phyloP scores from a whole-genome alignment of 1,140 invertebrate species.

The Heliconius hermathena region DNA sequence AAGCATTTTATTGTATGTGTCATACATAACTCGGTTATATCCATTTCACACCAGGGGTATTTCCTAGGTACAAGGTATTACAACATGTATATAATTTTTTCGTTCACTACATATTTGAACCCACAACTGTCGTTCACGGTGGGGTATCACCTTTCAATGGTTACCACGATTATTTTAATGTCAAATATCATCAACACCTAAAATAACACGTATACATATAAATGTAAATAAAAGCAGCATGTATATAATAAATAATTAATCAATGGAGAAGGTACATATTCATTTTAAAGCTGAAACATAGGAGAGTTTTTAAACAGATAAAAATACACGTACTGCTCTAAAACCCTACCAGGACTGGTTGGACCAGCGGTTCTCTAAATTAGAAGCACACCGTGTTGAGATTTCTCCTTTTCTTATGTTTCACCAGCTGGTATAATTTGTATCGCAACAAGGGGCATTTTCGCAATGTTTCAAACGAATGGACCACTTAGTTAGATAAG shows the following conservation, averaged over 20 bases:
- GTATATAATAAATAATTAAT: neutral
- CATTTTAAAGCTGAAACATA: neutral
- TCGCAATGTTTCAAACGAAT: slow-evolving; percentile 76
- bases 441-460: slow-evolving; percentile 69
- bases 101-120: too few relatives aligned
- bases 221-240: too few relatives aligned
- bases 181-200: too few relatives aligned
- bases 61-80: too few relatives aligned
- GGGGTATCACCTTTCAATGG: too few relatives aligned
- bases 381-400: slow-evolving; percentile 62
- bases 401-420: slow-evolving; percentile 71
- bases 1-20: too few relatives aligned
- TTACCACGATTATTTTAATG: too few relatives aligned
- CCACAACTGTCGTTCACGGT: too few relatives aligned
- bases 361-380: slow-evolving; percentile 60
- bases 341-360: slow-evolving; percentile 58
- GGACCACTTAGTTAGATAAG: slow-evolving; percentile 67
- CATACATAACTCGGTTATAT: too few relatives aligned
- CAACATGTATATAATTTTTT: too few relatives aligned
- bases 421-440: slow-evolving; percentile 68
- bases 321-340: neutral
- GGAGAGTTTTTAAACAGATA: neutral
- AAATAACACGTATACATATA: too few relatives aligned
- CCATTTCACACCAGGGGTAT: too few relatives aligned
- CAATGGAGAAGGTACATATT: neutral